Conservation (phyloP, 2,113 vertebrate species). For the Poeciliopsis turrubarensis region DNA sequence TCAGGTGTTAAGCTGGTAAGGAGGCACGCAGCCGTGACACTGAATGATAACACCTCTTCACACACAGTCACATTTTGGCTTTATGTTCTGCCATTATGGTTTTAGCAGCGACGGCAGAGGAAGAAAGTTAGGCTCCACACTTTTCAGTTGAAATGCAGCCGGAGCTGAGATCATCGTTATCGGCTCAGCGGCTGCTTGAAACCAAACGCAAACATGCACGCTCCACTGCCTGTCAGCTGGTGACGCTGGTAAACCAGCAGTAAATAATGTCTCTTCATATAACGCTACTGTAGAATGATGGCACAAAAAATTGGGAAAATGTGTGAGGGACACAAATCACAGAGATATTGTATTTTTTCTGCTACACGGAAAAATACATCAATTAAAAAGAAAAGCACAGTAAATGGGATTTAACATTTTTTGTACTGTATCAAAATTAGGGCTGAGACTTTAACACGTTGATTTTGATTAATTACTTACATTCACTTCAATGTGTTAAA, state of each 20-base stretch:
- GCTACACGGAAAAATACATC: neutral
- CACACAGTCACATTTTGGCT: constrained; percentile 51
- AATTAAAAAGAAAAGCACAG: neutral
- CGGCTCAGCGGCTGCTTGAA: constrained; percentile 7
- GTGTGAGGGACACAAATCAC: neutral
- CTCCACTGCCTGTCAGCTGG: constrained; percentile 20
- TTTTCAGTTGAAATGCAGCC: constrained; percentile 34
- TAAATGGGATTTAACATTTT: neutral
- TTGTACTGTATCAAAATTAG: too few relatives aligned
- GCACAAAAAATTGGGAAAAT: neutral
- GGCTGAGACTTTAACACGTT: too few relatives aligned
- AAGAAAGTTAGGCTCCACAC: constrained; percentile 17
- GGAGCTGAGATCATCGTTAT: neutral
- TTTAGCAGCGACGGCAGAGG: constrained; percentile 29
- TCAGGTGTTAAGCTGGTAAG: constrained; percentile 75
- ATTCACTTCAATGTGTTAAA: too few relatives aligned
- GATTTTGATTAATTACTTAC: too few relatives aligned
- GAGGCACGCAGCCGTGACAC: constrained; percentile 66
- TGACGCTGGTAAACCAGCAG: constrained; percentile 5
- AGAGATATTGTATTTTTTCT: neutral
- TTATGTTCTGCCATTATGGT: constrained; percentile 50
- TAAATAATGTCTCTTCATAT: constrained; percentile 18
- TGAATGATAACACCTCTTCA: constrained; percentile 65
- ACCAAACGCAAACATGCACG: neutral
- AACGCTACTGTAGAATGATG: constrained; percentile 1